Percentiles rank a stretch among this genome's conserved stretches.
Evolutionary conservation across 2,797 vertebrate species (phyloP).

Genomic region (Sphenodon punctatus): DNA sequence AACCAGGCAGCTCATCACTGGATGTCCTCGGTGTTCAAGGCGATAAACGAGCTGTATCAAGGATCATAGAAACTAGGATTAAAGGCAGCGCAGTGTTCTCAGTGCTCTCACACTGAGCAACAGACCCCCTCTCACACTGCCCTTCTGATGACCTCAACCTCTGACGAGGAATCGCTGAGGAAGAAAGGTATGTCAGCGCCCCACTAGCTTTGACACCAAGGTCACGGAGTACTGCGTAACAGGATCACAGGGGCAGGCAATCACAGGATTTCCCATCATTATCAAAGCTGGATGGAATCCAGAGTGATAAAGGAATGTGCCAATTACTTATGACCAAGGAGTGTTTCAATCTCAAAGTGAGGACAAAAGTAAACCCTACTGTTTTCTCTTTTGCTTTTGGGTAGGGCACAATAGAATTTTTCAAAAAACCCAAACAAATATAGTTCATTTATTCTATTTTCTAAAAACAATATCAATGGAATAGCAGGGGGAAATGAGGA

Average conservation of each 20-base stretch:
- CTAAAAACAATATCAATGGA: no score
- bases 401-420: no score
- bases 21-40: no score
- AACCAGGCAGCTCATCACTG: constrained; percentile 7
- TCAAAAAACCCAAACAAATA: no score
- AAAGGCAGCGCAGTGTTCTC: constrained; percentile 2
- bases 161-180: not conserved
- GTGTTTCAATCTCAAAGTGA: not conserved
- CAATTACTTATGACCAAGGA: not conserved
- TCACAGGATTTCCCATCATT: not conserved
- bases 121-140: not conserved
- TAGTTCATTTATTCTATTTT: no score
- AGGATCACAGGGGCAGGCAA: not conserved
- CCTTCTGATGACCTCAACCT: not conserved
- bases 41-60: no score
- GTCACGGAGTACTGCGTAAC: not conserved
- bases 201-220: rapidly evolving
- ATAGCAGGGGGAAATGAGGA: no score
- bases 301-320: not conserved
- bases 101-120: constrained; percentile 1
- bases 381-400: rapidly evolving
- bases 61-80: constrained; percentile 18
- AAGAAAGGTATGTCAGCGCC: not conserved
- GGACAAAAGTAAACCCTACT: not conserved
- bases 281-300: not conserved